Percentiles rank a stretch among this genome's conserved stretches.
These are phyloP conservation scores for Symphodus melops DNA, from an alignment of 2,113 vertebrate genomes.

Conservation along the genomic window DNA sequence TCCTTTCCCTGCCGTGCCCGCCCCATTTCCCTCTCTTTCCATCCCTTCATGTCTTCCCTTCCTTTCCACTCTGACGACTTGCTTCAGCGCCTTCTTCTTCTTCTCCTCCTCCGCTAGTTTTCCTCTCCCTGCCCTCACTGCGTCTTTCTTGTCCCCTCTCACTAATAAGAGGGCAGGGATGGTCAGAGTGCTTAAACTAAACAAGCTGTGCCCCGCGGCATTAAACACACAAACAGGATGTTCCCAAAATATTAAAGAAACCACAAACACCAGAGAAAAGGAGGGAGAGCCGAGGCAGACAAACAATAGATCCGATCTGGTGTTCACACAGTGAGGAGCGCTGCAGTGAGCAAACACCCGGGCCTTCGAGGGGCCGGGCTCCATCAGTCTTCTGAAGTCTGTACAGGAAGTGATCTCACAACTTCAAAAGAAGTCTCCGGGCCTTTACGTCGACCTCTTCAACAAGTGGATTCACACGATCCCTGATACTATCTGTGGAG, in stretches of 20 bases:
- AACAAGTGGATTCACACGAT: conserved; percentile 63
- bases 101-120: too few species aligned
- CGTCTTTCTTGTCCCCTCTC: conserved; percentile 32
- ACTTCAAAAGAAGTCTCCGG: conserved; percentile 55
- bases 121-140: neutral
- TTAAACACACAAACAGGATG: conserved; percentile 76
- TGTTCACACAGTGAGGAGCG: conserved; percentile 31
- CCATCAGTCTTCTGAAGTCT: conserved; percentile 39
- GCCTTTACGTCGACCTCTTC: conserved; percentile 36
- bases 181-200: conserved; percentile 51
- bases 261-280: conserved; percentile 57
- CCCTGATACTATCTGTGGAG: conserved; percentile 56
- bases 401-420: conserved; percentile 48
- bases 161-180: conserved; percentile 57
- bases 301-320: conserved; percentile 53
- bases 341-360: conserved; percentile 27
- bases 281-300: conserved; percentile 36
- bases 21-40: conserved; percentile 28
- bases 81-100: too few species aligned
- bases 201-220: conserved; percentile 48
- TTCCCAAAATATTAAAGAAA: conserved; percentile 71
- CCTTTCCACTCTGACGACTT: neutral
- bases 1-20: conserved; percentile 31
- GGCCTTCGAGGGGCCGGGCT: conserved; percentile 3
- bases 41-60: conserved; percentile 30